Conservation (phyloP, 2,888 invertebrate genomes). For the Epinotia brunnichana region DNA sequence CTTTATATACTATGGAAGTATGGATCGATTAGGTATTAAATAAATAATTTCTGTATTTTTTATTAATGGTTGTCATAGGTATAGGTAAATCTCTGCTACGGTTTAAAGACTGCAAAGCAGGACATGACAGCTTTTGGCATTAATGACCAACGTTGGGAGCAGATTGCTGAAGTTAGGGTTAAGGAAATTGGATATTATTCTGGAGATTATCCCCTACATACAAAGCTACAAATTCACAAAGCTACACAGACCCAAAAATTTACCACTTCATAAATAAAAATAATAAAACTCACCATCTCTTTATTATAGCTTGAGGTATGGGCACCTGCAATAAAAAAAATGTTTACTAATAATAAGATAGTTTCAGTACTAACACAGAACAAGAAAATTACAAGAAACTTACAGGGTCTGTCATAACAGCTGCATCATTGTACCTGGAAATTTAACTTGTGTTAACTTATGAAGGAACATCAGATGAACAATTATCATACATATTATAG, state of each 20-base stretch:
- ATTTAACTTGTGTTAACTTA: not conserved
- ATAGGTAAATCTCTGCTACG: too few species aligned
- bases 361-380: not conserved
- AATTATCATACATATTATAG: not conserved
- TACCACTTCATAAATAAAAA: conserved; percentile 6
- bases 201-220: too few species aligned
- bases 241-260: too few species aligned
- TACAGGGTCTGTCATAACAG: conserved; percentile 83
- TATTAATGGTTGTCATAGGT: too few species aligned
- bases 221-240: too few species aligned
- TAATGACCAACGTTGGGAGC: too few species aligned
- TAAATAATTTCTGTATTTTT: too few species aligned
- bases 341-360: not conserved
- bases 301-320: conserved; percentile 66
- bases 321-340: conserved; percentile 58
- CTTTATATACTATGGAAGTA: not conserved
- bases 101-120: too few species aligned
- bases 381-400: conserved; percentile 50
- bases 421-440: conserved; percentile 79
- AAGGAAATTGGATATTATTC: too few species aligned
- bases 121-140: too few species aligned
- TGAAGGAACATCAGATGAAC: not conserved
- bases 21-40: too few species aligned
- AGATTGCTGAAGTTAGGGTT: too few species aligned
- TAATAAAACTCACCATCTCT: conserved; percentile 66